Evolutionary conservation across 2,888 invertebrate genomes (phyloP).

Genomic region (Strigamia transsilvanica): DNA sequence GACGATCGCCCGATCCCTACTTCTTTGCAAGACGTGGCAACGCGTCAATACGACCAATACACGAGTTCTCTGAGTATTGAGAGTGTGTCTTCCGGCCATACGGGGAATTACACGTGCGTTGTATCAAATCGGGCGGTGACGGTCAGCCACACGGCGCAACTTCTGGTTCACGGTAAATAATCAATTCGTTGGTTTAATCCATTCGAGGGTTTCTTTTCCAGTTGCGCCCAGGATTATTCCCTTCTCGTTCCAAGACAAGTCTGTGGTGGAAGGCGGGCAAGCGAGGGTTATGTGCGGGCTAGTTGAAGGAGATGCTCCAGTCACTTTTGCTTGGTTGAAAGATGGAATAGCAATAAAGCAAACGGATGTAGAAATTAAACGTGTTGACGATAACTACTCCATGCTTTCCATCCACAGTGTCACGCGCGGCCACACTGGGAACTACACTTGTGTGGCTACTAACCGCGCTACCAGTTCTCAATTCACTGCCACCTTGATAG

Average conservation of each 20-base stretch:
- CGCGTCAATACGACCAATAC: too few species aligned
- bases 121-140: too few species aligned
- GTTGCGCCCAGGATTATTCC: conserved; percentile 67
- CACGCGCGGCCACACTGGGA: neutral
- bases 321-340: conserved; percentile 66
- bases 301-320: conserved; percentile 61
- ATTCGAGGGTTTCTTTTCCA: too few species aligned
- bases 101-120: too few species aligned
- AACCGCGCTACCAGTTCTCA: neutral
- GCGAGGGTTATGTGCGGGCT: conserved; percentile 66
- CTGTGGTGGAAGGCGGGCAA: conserved; percentile 68
- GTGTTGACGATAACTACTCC: neutral
- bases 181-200: too few species aligned
- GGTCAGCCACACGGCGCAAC: too few species aligned
- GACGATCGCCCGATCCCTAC: too few species aligned
- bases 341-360: conserved; percentile 62
- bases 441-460: conserved; percentile 50
- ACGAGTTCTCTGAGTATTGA: too few species aligned
- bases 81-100: too few species aligned
- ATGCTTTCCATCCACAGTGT: neutral
- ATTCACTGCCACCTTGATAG: neutral
- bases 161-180: too few species aligned
- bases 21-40: too few species aligned
- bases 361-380: neutral
- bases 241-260: conserved; percentile 65